phyloP scores from a whole-genome alignment of 2,113 vertebrate genomes.

The Meleagris gallopavo region DNA sequence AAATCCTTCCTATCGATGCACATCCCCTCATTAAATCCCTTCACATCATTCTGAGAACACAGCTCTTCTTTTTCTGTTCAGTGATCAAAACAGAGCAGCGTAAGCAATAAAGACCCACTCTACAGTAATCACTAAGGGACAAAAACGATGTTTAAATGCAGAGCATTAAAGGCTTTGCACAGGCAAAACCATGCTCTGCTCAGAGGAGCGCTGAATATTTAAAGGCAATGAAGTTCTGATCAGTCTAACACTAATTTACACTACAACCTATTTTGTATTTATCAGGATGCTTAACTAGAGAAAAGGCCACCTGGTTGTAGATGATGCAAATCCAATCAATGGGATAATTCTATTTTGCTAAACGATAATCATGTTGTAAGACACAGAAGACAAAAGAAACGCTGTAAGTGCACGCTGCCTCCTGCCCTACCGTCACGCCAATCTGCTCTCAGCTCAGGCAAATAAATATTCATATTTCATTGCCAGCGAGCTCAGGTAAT shows the following conservation, averaged over 20 bases:
- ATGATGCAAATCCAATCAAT: neutral
- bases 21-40: neutral
- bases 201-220: neutral
- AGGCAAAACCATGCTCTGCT: neutral
- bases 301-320: neutral
- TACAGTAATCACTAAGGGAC: neutral
- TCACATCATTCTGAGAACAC: neutral
- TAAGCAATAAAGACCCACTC: neutral
- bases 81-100: neutral
- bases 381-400: neutral
- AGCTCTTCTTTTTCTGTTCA: neutral
- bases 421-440: neutral
- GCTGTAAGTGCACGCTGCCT: neutral
- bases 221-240: neutral
- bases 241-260: neutral
- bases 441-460: neutral
- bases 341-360: neutral
- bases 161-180: neutral
- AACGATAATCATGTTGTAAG: neutral
- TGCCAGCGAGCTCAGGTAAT: neutral
- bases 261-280: neutral
- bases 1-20: neutral
- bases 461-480: neutral
- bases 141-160: neutral
- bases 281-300: neutral